Base-by-base conservation (phyloP, 2,888 invertebrate species). In the Apamea anceps region DNA sequence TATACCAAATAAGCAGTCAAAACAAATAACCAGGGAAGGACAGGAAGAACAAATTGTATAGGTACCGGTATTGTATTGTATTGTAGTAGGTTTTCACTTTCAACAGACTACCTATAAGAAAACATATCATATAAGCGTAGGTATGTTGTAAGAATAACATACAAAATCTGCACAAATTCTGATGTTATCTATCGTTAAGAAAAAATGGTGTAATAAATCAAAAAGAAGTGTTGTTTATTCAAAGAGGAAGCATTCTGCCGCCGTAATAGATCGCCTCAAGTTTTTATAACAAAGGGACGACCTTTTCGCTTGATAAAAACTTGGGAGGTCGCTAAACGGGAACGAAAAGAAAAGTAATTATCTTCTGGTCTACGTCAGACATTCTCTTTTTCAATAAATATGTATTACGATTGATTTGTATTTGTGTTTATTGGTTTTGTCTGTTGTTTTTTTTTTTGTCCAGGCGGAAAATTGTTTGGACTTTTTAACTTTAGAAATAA, bases 251-350 rank as follows among this genome's bases (percentile, higher is more conserved):
- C 77, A 74, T 85, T 81, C 85, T 71, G 76, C 68, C 75, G 32
- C 48, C 79, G 75, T 87, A 87, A 89, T 80, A 83, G 86, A 79
- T 76, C 74, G 70, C 72, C 81, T 73, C 79, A 82, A 89, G 84
- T 88, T 88, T 85, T 82, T 80, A 79, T 63, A 82, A 88, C 87
- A 89, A 87, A 89, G 67, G 83, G 57, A 60, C 83, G 87, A 88
- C 87, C 87, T 88, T 89, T 88, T 77, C 68, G 76, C 87, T 88
- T 88, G 85, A 87, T 89, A 89, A 89, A 89, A 88, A 89, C 82
- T 89, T 88, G 82, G 85, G 80, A 81, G 78, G 75, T 76, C 72
- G 71, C 88, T 85, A 84, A 87, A 89, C 85, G 82, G 57, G 32
- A 81, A 72, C 77, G 75, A 79, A 84, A 88, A 87, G 87, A 89